phyloP scores from a whole-genome alignment of 2,113 vertebrate genomes.

The Butastur rufipennis region DNA sequence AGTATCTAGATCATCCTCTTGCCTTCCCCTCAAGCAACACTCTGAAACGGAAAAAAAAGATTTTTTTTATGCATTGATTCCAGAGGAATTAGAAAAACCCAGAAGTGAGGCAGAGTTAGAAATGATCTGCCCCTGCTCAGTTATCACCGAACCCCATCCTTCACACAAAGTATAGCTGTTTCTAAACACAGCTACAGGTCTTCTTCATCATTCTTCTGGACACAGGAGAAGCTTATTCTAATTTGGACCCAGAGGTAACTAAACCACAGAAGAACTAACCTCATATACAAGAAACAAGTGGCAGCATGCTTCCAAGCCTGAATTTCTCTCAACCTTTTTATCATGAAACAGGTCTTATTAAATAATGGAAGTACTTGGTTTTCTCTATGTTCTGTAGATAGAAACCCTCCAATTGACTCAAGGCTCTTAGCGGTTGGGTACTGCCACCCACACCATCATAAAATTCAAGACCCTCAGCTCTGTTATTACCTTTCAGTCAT shows the following conservation, averaged over 20 bases:
- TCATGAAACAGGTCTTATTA: background rate
- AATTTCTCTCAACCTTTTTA: background rate
- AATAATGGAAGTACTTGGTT: background rate
- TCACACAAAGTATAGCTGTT: background rate
- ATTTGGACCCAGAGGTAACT: background rate
- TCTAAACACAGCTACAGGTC: background rate
- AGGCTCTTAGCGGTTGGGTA: accelerated
- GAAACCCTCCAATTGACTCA: background rate
- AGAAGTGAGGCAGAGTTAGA: background rate
- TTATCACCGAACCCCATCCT: background rate
- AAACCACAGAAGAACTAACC: background rate
- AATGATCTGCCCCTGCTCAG: background rate
- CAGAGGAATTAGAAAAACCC: background rate
- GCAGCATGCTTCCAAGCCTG: background rate
- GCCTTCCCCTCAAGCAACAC: background rate
- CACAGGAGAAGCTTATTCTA: no score
- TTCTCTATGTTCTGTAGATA: background rate
- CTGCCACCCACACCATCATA: background rate
- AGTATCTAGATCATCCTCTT: background rate
- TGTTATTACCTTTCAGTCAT: background rate
- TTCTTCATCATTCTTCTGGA: background rate
- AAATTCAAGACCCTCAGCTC: background rate
- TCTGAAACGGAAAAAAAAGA: background rate
- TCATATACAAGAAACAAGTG: accelerated
- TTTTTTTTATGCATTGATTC: background rate